Evolutionary conservation across 2,797 vertebrate genomes (phyloP), one percentile per base, ranked within the genome.

Genomic region (Moxostoma hubbsi): DNA sequence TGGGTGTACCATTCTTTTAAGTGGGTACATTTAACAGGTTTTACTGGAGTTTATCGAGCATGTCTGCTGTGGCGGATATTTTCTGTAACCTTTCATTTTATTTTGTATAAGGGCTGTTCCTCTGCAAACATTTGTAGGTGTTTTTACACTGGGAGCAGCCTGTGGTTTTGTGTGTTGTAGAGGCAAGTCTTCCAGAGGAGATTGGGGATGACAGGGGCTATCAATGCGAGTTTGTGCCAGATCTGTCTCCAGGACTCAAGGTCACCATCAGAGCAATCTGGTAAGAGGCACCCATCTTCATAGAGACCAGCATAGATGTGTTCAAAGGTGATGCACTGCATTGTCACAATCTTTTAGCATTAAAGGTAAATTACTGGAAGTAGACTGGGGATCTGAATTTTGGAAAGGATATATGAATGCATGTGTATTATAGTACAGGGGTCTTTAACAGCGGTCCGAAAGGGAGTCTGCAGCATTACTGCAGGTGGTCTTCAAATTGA

Each of bases 181-280:
- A 97, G 93, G 96, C 95, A 2, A 96, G 97, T 80, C 94, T 99
- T 24, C 97, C 97, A 0, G 98, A 95, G 83, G 98, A 99, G 83
- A 95, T 96, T 5, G 95, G 94, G 0, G 97, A 99, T 4, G 97
- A 98, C 87, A 96, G 95, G 89, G 96, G 92, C 88, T 98, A 95
- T 84, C 91, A 95, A 85, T 97, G 95, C 82, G 97, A 98, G 81
- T 98, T 98, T 87, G 90, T 96, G 84, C 97, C 98, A 85, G 97
- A 98, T 75, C 90, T 99, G 88, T 96, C 97, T 0, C 92, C 94
- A 0, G 96, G 96, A 73, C 90, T 98, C 72, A 99, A 97, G 93
- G 94, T 96, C 88, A 94, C 96, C 85, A 98, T 99, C 88, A 93
- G 97, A 83, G 95, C 97, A 5, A 94, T 99, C 87, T 99, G 97